A percentile compares a stretch with the other conserved stretches of the same genome.
phyloP scores from a whole-genome alignment of 92 coral and sea anemone species.

The Bergia puertoricense region DNA sequence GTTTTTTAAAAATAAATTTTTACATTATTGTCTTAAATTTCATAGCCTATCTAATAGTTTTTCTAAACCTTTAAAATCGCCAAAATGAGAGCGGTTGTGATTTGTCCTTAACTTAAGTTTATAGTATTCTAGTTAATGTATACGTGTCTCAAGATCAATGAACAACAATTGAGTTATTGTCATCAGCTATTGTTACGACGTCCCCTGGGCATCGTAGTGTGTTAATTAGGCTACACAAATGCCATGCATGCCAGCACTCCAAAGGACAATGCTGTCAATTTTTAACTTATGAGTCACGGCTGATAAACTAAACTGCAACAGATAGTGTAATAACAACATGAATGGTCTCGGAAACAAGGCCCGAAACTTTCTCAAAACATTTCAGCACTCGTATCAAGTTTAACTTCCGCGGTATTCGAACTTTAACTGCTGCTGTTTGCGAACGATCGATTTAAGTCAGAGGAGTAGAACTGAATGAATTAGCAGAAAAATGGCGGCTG shows the following conservation, averaged over 20 bases:
- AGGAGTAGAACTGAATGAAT: conserved; percentile 7
- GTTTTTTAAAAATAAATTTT: too few species aligned
- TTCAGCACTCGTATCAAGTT: conserved; percentile 11
- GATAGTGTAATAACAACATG: conserved; percentile 18
- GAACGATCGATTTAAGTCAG: background rate
- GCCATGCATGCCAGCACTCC: conserved; percentile 36
- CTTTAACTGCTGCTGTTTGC: background rate
- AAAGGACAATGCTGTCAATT: conserved; percentile 35
- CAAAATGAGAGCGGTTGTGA: background rate
- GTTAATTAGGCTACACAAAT: background rate
- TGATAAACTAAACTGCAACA: conserved; percentile 22
- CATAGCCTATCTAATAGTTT: too few species aligned
- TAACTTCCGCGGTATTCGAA: conserved; percentile 23
- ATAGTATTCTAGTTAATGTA: background rate
- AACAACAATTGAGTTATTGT: background rate
- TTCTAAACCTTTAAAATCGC: too few species aligned
- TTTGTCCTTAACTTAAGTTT: background rate
- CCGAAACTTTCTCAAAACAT: background rate
- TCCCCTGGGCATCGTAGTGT: background rate
- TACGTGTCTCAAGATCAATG: conserved; percentile 20
- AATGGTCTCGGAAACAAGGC: background rate
- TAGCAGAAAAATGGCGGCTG: conserved; percentile 47
- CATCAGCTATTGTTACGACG: background rate
- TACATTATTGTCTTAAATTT: too few species aligned
- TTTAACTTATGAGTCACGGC: conserved; percentile 47